Percentiles rank a stretch among this genome's conserved stretches.
Conservation (phyloP, 2,888 invertebrate species). For the Aquatica leii region DNA sequence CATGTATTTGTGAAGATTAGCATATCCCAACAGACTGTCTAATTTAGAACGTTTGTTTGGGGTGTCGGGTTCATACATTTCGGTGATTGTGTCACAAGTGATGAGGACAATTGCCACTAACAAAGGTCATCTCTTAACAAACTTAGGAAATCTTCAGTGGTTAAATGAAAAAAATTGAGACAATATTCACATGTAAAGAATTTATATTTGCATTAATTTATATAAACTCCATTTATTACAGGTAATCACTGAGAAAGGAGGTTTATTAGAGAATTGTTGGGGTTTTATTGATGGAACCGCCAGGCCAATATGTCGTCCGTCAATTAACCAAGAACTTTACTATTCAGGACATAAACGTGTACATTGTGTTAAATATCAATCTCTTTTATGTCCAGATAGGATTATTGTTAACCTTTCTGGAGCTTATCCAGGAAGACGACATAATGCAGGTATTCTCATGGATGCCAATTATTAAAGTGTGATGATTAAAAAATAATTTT, state of each 20-base stretch:
- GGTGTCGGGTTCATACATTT: not conserved
- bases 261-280: conserved; percentile 36
- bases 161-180: conserved; percentile 8
- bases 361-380: conserved; percentile 41
- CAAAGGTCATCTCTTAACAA: conserved; percentile 1
- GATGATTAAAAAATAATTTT: conserved; percentile 4
- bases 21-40: not conserved
- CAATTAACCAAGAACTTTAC: conserved; percentile 37
- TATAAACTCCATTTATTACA: conserved; percentile 9
- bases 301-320: conserved; percentile 36
- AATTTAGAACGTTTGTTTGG: conserved; percentile 10
- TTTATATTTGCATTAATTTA: conserved; percentile 3
- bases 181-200: conserved; percentile 2
- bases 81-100: not conserved
- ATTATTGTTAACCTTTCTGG: conserved; percentile 36
- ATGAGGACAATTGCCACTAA: conserved; percentile 1
- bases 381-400: conserved; percentile 40
- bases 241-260: conserved; percentile 28
- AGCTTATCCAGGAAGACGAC: conserved; percentile 32
- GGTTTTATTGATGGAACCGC: conserved; percentile 40
- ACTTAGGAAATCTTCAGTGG: conserved; percentile 8
- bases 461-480: not conserved
- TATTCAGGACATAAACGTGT: conserved; percentile 38
- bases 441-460: conserved; percentile 35
- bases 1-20: conserved; percentile 3